Base-by-base conservation (phyloP, 2,797 vertebrate species). In the Helostoma temminkii region DNA sequence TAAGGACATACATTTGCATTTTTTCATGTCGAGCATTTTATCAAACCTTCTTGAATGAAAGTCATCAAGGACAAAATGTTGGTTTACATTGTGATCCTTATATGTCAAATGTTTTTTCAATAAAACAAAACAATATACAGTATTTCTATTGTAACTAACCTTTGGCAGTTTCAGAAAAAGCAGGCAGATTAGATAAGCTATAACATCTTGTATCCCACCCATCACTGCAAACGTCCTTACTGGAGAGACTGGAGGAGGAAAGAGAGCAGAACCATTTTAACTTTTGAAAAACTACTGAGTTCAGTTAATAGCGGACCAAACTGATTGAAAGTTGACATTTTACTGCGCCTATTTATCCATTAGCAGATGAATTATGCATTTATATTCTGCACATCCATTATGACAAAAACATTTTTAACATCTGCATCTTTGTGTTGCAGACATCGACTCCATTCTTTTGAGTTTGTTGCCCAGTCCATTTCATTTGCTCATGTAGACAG, bases 101-200 rank as follows among this genome's bases (percentile, higher is more conserved):
- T n/a, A n/a, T n/a, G 4, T 26, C 11, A n/a, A 58, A 62, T 19
- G 25, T 42, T n/a, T 34, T 42, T n/a, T 34, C 21, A n/a, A 14
- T 9, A n/a, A 8, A 30, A 30, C 28, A 30, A 8, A 37, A 30
- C n/a, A n/a, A n/a, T n/a, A n/a, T n/a, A 26, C 18, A 8, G 4
- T 1, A 19, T 41, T 6, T 12, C 22, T 32, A 4, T 9, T 43
- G 3, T 16, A 46, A 70, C 78, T 49, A 15, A 90, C 88, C 85
- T 73, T 72, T 46, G 48, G 62, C 15, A 83, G 5, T 32, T 66
- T 19, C 10, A 88, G 47, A 26, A 85, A 64, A 41, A 89, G 21
- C 67, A 86, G 28, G 36, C 39, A 67, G 43, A 71, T 57, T n/a
- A 82, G 28, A 30, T 4, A 37, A 53, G 43, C 37, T 19, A 61